phyloP scores from a whole-genome alignment of 2,888 invertebrate species.

The Cantharis lateralis region DNA sequence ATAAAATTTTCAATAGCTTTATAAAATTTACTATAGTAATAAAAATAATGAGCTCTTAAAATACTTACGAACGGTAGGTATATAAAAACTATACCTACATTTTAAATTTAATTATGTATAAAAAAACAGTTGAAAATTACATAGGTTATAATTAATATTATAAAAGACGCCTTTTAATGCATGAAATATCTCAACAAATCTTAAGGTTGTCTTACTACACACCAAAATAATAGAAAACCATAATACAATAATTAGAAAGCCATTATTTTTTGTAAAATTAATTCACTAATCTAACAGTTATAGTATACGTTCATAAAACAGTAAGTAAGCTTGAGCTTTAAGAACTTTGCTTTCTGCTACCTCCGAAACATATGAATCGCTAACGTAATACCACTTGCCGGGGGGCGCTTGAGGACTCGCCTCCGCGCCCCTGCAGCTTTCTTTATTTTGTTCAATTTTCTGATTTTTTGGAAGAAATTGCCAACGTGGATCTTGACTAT shows the following conservation, averaged over 20 bases:
- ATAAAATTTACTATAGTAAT: not conserved
- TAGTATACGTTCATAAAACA: conserved; percentile 94
- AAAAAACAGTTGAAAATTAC: not conserved
- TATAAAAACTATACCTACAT: not conserved
- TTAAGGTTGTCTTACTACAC: not conserved
- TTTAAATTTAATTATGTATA: not conserved
- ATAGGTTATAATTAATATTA: not conserved
- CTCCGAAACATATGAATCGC: conserved; percentile 86
- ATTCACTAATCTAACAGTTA: conserved; percentile 53
- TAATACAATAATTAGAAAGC: not conserved
- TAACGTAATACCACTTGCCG: conserved; percentile 92
- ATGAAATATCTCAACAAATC: not conserved
- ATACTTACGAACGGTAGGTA: not conserved
- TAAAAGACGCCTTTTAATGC: not conserved
- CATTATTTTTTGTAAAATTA: not conserved
- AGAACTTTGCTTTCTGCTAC: conserved; percentile 81
- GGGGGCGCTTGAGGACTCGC: conserved; percentile 59
- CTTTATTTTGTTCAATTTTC: conserved; percentile 50
- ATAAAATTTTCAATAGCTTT: not conserved
- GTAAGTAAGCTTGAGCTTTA: conserved; percentile 87
- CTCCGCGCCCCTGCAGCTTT: conserved; percentile 53
- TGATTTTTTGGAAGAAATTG: conserved; percentile 67
- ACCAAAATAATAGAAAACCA: not conserved
- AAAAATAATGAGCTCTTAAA: not conserved
- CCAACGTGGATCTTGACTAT: conserved; percentile 70